Conservation (phyloP, 2,113 vertebrate species). For the Irena cyanogastra region DNA sequence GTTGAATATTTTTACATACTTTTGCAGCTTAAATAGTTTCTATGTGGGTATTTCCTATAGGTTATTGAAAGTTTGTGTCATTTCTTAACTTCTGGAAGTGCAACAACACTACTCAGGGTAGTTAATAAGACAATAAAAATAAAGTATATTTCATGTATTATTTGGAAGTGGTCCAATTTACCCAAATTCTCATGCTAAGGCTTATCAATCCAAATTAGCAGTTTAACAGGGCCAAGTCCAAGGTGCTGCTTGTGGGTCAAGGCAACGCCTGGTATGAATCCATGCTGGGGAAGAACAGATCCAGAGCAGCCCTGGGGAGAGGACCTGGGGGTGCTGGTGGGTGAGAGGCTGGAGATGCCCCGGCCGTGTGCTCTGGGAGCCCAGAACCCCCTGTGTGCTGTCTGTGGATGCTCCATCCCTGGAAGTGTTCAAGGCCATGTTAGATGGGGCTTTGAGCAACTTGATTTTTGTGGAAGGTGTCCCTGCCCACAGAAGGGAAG, state of each 20-base stretch:
- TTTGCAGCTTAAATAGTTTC: not conserved
- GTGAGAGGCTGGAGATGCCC: not conserved
- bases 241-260: fast-evolving
- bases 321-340: not conserved
- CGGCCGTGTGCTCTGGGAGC: fast-evolving
- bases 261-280: fast-evolving
- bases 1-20: not conserved
- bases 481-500: fast-evolving
- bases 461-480: not conserved
- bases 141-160: not conserved
- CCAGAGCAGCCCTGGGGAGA: not conserved
- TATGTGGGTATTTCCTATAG: not conserved
- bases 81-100: not conserved
- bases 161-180: not conserved
- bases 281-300: not conserved
- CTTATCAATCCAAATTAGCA: not conserved
- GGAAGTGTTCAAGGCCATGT: not conserved
- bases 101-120: not conserved
- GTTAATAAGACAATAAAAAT: not conserved
- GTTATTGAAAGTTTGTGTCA: not conserved
- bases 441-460: not conserved
- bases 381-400: not conserved
- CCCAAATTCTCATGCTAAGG: not conserved
- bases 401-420: not conserved
- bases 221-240: not conserved